A percentile compares a stretch with the other conserved stretches of the same genome.
phyloP scores from a whole-genome alignment of 2,113 vertebrate species.

The Ictalurus punctatus region DNA sequence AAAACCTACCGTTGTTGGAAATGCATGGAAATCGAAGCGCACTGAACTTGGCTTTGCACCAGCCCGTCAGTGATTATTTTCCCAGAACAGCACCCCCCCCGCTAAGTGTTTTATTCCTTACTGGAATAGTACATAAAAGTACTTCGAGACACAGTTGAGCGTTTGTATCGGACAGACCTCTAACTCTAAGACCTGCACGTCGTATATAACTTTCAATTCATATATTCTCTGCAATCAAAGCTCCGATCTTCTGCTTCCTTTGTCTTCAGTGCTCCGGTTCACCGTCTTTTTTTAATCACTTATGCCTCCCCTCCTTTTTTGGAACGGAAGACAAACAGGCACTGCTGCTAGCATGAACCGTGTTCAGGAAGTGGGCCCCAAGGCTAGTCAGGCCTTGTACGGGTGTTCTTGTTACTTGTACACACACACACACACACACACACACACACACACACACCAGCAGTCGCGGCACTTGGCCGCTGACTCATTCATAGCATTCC shows the following conservation, averaged over 20 bases:
- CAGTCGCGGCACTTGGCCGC: slow-evolving; percentile 68
- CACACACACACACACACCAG: slow-evolving; percentile 59
- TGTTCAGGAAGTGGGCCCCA: slow-evolving; percentile 74
- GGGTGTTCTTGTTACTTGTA: slow-evolving; percentile 18
- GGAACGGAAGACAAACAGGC: slow-evolving; percentile 71
- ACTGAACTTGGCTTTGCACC: not conserved
- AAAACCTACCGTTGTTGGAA: not conserved
- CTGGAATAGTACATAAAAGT: not conserved
- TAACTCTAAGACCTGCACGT: not conserved
- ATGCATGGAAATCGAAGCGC: not conserved
- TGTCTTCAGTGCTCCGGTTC: slow-evolving; percentile 54
- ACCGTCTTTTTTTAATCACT: slow-evolving; percentile 29
- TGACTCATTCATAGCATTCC: slow-evolving; percentile 73
- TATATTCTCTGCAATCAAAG: not conserved
- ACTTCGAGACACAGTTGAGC: not conserved
- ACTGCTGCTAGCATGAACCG: slow-evolving; percentile 72
- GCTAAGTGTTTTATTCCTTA: not conserved
- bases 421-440: slow-evolving; percentile 39
- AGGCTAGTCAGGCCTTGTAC: slow-evolving; percentile 70
- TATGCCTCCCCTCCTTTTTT: slow-evolving; percentile 29
- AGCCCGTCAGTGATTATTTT: not conserved
- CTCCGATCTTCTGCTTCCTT: slow-evolving; percentile 28
- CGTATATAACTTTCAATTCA: not conserved
- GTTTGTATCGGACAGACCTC: not conserved
- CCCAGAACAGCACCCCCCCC: not conserved